Conservation (phyloP, 2,797 vertebrate species). For the Falco biarmicus region DNA sequence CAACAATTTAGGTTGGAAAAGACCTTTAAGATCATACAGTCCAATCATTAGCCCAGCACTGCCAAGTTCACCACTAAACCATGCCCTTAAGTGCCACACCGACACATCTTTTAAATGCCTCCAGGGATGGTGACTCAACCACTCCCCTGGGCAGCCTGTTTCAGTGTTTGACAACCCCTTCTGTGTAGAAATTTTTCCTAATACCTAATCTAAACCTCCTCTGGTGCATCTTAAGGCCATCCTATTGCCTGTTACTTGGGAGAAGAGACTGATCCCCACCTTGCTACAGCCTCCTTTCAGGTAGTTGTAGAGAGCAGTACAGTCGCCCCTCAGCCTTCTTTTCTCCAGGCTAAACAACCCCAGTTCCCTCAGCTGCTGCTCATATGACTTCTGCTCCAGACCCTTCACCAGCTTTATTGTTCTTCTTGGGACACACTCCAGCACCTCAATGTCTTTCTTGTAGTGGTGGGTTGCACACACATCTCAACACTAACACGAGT, state of each 20-base stretch:
- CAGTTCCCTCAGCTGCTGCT: neutral
- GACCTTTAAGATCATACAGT: neutral
- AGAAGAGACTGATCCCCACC: neutral
- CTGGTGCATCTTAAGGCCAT: neutral
- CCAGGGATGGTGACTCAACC: neutral
- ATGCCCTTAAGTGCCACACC: neutral
- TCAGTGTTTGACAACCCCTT: neutral
- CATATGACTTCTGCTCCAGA: neutral
- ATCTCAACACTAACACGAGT: neutral
- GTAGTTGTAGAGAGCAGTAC: fast-evolving
- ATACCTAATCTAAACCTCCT: neutral
- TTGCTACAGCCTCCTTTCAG: neutral
- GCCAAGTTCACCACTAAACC: neutral
- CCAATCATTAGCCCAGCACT: neutral
- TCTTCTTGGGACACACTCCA: neutral
- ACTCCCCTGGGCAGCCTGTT: neutral
- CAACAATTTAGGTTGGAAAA: neutral
- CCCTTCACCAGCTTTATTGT: neutral
- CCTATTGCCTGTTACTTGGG: neutral
- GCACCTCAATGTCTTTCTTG: neutral
- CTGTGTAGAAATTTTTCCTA: neutral
- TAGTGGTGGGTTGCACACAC: neutral
- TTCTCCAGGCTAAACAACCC: neutral
- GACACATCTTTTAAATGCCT: neutral
- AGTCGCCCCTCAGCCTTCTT: neutral